These are phyloP conservation scores for Gymnoscelis rufifasciata DNA, from an alignment of 2,888 invertebrate species.

Conservation along the genomic window DNA sequence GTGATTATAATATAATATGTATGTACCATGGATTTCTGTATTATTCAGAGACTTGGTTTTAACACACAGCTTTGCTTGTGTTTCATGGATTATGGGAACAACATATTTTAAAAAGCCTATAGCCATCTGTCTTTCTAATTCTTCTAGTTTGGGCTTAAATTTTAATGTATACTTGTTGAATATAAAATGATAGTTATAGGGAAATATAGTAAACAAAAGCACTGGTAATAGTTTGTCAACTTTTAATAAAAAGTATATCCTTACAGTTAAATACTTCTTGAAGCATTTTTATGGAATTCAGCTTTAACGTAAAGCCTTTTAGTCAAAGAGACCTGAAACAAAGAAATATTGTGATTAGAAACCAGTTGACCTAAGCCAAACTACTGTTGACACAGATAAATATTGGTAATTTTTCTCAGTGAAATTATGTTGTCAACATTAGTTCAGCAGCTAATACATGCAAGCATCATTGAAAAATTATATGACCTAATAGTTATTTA, in stretches of 20 bases:
- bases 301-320: constrained; percentile 73
- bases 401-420: constrained; percentile 43
- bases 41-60: too few species aligned
- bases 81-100: too few species aligned
- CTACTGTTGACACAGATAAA: too few species aligned
- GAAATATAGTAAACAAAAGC: constrained; percentile 17
- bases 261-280: constrained; percentile 72
- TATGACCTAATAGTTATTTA: neutral
- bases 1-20: too few species aligned
- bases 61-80: too few species aligned
- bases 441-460: constrained; percentile 81
- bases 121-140: too few species aligned
- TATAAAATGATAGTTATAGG: too few species aligned
- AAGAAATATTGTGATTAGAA: constrained; percentile 33
- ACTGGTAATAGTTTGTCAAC: constrained; percentile 36
- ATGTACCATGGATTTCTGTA: too few species aligned
- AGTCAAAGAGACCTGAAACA: constrained; percentile 88
- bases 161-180: too few species aligned
- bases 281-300: constrained; percentile 68
- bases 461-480: constrained; percentile 67
- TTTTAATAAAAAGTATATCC: constrained; percentile 62
- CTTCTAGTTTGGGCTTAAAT: too few species aligned
- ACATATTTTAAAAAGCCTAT: too few species aligned
- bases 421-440: constrained; percentile 49
- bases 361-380: neutral